Percentiles rank a stretch among this genome's conserved stretches.
Evolutionary conservation across 2,888 invertebrate species (phyloP).

Genomic region (Tipula helvola): DNA sequence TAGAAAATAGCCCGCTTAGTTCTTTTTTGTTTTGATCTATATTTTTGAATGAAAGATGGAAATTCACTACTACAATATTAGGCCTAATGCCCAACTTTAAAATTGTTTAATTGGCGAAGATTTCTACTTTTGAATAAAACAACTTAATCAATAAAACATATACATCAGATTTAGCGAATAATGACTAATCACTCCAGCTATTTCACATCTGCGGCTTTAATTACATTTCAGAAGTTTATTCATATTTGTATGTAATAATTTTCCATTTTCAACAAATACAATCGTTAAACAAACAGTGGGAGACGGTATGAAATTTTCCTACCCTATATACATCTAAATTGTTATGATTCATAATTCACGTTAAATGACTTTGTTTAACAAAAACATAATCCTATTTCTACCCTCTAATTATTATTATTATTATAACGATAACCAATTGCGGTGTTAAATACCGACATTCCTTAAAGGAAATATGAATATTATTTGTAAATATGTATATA

Average conservation of each 20-base stretch:
- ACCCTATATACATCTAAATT: background rate
- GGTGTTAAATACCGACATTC: background rate
- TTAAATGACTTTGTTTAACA: conserved; percentile 4
- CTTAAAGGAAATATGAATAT: background rate
- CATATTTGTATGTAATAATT: background rate
- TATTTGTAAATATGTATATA: background rate
- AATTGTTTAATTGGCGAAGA: too few relatives aligned
- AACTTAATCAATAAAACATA: too few relatives aligned
- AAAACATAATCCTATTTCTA: background rate
- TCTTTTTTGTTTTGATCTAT: too few relatives aligned
- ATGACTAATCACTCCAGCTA: background rate
- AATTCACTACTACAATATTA: too few relatives aligned
- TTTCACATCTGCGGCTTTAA: background rate
- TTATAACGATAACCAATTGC: background rate
- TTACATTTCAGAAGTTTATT: background rate
- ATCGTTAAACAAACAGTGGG: background rate
- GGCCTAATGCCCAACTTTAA: too few relatives aligned
- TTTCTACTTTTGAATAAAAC: too few relatives aligned
- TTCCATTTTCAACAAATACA: background rate
- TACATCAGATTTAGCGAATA: background rate
- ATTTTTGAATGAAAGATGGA: too few relatives aligned
- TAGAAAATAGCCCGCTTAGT: too few relatives aligned
- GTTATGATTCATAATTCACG: background rate
- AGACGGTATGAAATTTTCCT: background rate
- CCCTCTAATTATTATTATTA: background rate